Base-by-base conservation (phyloP, 2,797 vertebrate genomes). In the Lepus townsendii region DNA sequence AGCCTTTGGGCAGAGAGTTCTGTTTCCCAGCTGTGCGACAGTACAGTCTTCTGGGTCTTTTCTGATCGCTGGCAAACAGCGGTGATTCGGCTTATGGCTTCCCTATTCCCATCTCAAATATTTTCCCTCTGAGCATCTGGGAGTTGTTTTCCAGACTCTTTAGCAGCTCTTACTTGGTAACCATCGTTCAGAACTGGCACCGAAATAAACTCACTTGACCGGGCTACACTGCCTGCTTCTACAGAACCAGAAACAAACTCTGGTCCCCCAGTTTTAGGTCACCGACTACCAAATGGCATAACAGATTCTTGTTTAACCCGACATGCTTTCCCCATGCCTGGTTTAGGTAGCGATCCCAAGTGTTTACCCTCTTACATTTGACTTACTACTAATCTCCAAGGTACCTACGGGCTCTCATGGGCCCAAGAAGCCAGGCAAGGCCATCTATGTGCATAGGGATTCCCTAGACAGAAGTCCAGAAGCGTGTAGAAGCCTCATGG, bases 181-280 rank as follows among this genome's bases (percentile, higher is more conserved):
- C 22, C 12, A 27, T 8, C 71, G 17, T 12, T 84, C 42, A 93
- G 82, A 88, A 86, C 3, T 4, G 8, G 52, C 38, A 32, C 47
- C 80, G 75, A 90, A 93, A 66, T 50, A 69, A 91, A 95, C 14
- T 8, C 60, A 54, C 27, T 35, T 78, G 75, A 73, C 32, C 6
- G 13, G 35, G 42, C 32, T 22, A 38, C 12, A 63, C 27, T 19
- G 12, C 20, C 63, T 86, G 20, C 69, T 66, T 50, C 17, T 71
- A 35, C 2, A 63, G 10, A 50, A 30, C 78, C 79, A 79, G 26
- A 72, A 73, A 54, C 54, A 91, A 65, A 75, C 66, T 24, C 4
- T 5, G 1, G 60, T 52, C 73, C 57, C 47, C 47, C 1, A 1
- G 73, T 27, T 91, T 10, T 8, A 77, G 7, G 54, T 71, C 20